A percentile compares a stretch with the other conserved stretches of the same genome.
These are phyloP conservation scores for Propithecus coquereli DNA, from an alignment of 2,113 vertebrate species.

Conservation along the genomic window DNA sequence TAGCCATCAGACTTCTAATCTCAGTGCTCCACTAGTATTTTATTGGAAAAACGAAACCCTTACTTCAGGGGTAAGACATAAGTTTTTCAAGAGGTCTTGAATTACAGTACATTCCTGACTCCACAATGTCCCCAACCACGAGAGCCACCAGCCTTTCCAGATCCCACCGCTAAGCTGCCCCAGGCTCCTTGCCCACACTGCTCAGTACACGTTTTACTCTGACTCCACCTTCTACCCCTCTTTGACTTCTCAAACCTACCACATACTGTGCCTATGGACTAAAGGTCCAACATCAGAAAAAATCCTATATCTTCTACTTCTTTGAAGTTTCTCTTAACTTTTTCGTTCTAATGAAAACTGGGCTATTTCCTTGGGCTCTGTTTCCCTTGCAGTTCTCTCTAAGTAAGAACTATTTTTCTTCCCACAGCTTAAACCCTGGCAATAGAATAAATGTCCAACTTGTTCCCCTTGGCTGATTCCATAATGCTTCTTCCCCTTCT, in stretches of 20 bases:
- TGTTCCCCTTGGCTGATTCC: background rate
- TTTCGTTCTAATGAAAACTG: background rate
- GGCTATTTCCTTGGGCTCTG: background rate
- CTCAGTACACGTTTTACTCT: background rate
- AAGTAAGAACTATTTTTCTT: constrained; percentile 8
- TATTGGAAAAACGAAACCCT: background rate
- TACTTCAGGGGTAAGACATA: background rate
- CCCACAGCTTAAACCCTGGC: background rate
- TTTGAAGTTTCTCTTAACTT: background rate
- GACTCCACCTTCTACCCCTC: background rate
- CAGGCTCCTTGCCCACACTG: background rate
- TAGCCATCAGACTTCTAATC: background rate
- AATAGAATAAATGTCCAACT: background rate
- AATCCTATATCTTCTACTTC: background rate
- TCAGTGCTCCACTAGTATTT: background rate
- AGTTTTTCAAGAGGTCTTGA: background rate
- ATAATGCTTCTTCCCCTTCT: background rate
- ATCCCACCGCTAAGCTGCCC: background rate
- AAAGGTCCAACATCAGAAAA: background rate
- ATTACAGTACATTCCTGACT: background rate
- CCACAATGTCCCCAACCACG: background rate
- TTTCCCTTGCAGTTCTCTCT: background rate
- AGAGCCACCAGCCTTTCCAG: background rate
- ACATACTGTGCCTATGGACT: background rate
- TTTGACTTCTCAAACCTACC: background rate